phyloP scores from a whole-genome alignment of 2,888 invertebrate species.

The Kryphioiulus occultus region DNA sequence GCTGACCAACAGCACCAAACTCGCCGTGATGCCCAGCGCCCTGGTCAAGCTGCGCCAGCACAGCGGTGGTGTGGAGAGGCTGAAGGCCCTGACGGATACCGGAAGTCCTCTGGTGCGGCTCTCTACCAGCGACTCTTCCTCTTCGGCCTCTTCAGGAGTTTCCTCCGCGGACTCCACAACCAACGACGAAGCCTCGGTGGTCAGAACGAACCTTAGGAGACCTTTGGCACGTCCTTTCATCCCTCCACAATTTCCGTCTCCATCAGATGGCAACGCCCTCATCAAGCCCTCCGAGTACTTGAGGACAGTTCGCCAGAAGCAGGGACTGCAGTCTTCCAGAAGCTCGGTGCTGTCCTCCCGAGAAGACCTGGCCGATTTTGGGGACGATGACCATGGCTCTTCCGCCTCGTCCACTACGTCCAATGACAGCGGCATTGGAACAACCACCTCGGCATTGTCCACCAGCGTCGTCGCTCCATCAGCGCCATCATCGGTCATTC shows the following conservation, averaged over 20 bases:
- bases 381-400: constrained; percentile 50
- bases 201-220: constrained; percentile 59
- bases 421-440: constrained; percentile 53
- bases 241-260: constrained; percentile 85
- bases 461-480: background rate
- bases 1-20: background rate
- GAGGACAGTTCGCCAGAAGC: constrained; percentile 70
- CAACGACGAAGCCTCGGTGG: background rate
- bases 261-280: constrained; percentile 77
- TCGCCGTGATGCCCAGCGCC: background rate
- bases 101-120: background rate
- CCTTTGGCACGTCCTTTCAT: constrained; percentile 86
- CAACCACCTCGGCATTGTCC: constrained; percentile 43
- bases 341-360: constrained; percentile 49
- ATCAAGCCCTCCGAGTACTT: constrained; percentile 93
- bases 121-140: constrained; percentile 27
- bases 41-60: background rate
- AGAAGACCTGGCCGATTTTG: constrained; percentile 54
- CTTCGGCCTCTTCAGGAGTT: background rate
- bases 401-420: constrained; percentile 50
- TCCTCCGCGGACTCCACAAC: background rate
- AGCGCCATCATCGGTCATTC: constrained; percentile 41
- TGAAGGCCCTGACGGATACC: constrained; percentile 17
- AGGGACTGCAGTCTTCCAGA: constrained; percentile 50
- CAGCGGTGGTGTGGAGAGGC: constrained; percentile 21